phyloP scores from a whole-genome alignment of 2,113 vertebrate species.

The Myotis yumanensis region DNA sequence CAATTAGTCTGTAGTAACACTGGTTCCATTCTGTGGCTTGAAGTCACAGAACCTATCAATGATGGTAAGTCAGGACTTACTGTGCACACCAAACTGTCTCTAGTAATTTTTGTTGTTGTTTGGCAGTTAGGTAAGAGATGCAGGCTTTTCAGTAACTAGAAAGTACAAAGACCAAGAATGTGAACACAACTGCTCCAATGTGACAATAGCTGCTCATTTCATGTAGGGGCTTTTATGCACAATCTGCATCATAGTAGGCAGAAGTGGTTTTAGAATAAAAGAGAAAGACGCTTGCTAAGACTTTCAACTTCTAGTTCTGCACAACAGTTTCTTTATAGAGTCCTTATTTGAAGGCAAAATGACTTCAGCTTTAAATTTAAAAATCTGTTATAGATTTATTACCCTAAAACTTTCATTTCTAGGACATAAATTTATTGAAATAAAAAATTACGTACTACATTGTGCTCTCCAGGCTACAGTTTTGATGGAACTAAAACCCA shows the following conservation, averaged over 20 bases:
- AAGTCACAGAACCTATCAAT: neutral
- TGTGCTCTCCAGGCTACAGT: neutral
- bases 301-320: slow-evolving; percentile 20
- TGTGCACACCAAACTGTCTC: neutral
- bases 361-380: neutral
- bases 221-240: neutral
- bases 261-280: slow-evolving; percentile 51
- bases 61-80: neutral
- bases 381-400: neutral
- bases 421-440: neutral
- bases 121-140: neutral
- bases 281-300: neutral
- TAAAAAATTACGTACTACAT: neutral
- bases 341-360: neutral
- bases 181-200: neutral
- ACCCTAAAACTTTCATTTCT: neutral
- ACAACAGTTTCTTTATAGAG: slow-evolving; percentile 15
- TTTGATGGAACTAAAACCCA: slow-evolving; percentile 37
- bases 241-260: neutral
- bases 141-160: slow-evolving; percentile 16
- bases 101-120: neutral
- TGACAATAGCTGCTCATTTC: neutral
- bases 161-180: neutral
- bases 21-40: neutral
- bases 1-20: neutral